Evolutionary conservation across 2,113 vertebrate species (phyloP), one percentile per base, ranked within the genome.

Genomic region (Microtus ochrogaster): DNA sequence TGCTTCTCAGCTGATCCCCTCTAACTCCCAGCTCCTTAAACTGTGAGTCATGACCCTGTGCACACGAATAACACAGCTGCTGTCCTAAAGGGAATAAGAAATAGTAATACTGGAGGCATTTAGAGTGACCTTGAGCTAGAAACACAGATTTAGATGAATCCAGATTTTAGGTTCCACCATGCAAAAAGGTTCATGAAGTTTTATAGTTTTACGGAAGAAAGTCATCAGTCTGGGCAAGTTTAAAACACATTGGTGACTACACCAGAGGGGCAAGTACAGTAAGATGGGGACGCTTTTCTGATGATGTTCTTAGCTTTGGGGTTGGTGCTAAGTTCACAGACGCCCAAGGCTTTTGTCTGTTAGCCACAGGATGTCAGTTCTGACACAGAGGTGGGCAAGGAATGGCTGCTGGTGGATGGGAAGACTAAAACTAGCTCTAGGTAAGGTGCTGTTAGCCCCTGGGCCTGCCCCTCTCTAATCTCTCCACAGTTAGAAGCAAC

Each of bases 1-100:
- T 47, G 14, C 6, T 87, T 95, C 66, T 95, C 39, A 58, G 10
- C 55, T 78, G 14, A 58, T 91, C 66, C 87, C 74, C 49, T 96
- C 21, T 70, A 86, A 47, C 81, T 3, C 47, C 13, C 16, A 33
- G 63, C 28, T 33, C 22, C 61, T 66, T 47, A 33, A 47, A 33
- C 39, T 47, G 82, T 65, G 82, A 66, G 61, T 66, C 39, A 66
- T 12, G 8, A 44, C 30, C 44, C 72, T 26, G n/a, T 24, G 44
- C 58, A 63, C 7, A 63, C 7, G 28, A 16, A 82, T 10, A 82
- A 39, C 24, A n/a, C 55, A 41, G 24, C 24, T 63, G 55, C 13
- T n/a, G 8, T 83, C 55, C 41, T 83, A 63, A 41, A 41, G 58
- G 81, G 58, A 41, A 17, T 13, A 61, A 63, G 24, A 83, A 3